Evolutionary conservation across 1,140 invertebrate species (phyloP), one percentile per base, ranked within the genome.

Genomic region (Leptopilina clavipes): DNA sequence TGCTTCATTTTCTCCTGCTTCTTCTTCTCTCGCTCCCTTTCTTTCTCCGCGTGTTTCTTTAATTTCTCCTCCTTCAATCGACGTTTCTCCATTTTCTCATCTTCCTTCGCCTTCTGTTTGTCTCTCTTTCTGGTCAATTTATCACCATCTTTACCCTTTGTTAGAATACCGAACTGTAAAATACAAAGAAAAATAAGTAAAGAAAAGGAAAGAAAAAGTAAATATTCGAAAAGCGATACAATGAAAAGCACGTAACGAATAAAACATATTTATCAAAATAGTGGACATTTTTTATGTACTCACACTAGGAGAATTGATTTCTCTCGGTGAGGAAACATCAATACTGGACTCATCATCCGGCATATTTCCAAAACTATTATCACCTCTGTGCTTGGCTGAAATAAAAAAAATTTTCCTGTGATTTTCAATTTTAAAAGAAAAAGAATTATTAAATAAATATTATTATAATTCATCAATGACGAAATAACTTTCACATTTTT

Each of bases 101-200:
- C 94, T 80, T 96, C 95, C 84, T 95, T 95, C 17, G 92, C 93
- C 85, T 94, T 95, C 82, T 94, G 93, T 81, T 95, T 95, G 74
- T 95, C 94, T 82, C 93, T 91, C 80, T 94, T 94, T 70, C 92
- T 91, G 19, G 92, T 88, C 10, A 94, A 88, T 78, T 94, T 95
- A 52, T 95, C 94, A 10, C 89, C 89, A 72, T 94, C 94, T 82
- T 94, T 93, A 70, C 90, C 90, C 83, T 93, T 95, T 3, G 92
- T 91, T 78, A 93, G 86, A 70, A 93, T 91, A 22, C 92, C 92
- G 85, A 93, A 93, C 92, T 93, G 79, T 59, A 86, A 79, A 72
- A 70, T 75, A 71, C 19, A 65, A 25, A 25, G 14, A 9, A 43
- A 54, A 77, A 54, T 59, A 54, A 45, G 80, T 71, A 43, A n/a